Evolutionary conservation across 2,113 vertebrate genomes (phyloP).

Genomic region (Cavia porcellus): DNA sequence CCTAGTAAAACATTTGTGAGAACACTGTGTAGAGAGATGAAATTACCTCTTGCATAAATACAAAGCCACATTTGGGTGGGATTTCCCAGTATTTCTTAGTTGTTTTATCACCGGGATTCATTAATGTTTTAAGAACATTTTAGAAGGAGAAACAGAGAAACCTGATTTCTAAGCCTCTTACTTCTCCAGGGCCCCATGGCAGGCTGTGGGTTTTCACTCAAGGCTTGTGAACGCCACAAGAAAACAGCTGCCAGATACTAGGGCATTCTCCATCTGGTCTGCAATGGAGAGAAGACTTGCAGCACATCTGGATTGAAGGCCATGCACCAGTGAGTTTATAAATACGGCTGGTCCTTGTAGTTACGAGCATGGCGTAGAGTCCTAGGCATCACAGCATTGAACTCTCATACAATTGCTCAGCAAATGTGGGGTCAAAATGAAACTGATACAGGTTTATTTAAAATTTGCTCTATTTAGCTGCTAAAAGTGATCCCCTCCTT

Average conservation of each 20-base stretch:
- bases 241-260: conserved; percentile 60
- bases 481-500: not conserved
- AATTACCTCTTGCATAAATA: not conserved
- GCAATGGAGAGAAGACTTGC: conserved; percentile 19
- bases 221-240: conserved; percentile 28
- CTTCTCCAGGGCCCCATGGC: not conserved
- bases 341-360: conserved; percentile 7
- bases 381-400: not conserved
- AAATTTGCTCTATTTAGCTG: not conserved
- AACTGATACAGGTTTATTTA: not conserved
- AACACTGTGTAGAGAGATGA: not conserved
- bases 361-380: not conserved
- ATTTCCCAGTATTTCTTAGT: conserved; percentile 28
- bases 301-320: conserved; percentile 39
- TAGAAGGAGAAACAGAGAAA: conserved; percentile 9
- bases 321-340: conserved; percentile 46
- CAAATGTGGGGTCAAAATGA: not conserved
- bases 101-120: not conserved
- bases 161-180: conserved; percentile 8
- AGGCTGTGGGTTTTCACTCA: conserved; percentile 35
- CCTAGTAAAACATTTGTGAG: not conserved
- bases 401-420: not conserved
- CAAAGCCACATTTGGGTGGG: not conserved
- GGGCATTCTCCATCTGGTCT: conserved; percentile 61
- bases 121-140: conserved; percentile 37